Conservation (phyloP, 2,113 vertebrate genomes). For the Tretioscincus oriximinensis region DNA sequence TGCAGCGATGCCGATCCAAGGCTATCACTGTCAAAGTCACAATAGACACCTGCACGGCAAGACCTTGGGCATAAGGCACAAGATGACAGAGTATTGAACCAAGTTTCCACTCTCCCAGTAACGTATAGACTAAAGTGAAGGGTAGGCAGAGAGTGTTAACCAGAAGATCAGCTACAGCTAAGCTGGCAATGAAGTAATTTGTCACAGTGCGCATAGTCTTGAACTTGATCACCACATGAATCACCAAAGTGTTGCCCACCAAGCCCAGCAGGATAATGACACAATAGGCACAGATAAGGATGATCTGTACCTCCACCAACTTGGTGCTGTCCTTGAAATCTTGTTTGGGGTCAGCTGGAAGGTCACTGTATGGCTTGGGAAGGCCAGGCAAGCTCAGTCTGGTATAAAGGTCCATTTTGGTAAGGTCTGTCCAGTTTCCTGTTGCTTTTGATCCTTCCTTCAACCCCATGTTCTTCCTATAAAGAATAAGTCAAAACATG, state of each 20-base stretch:
- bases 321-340: conserved; percentile 87
- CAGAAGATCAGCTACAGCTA: conserved; percentile 89
- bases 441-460: conserved; percentile 67
- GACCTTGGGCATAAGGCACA: conserved; percentile 89
- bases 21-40: conserved; percentile 93
- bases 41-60: conserved; percentile 91
- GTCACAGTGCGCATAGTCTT: conserved; percentile 90
- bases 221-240: conserved; percentile 90
- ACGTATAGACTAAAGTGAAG: conserved; percentile 88
- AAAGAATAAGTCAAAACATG: not conserved
- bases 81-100: conserved; percentile 86
- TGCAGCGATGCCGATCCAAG: conserved; percentile 89
- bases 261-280: conserved; percentile 91
- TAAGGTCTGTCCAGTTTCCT: conserved; percentile 73
- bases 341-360: conserved; percentile 66
- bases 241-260: conserved; percentile 88
- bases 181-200: conserved; percentile 93
- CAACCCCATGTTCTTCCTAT: conserved; percentile 62
- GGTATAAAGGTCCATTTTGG: conserved; percentile 61
- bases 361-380: conserved; percentile 62
- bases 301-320: conserved; percentile 82
- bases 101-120: conserved; percentile 89
- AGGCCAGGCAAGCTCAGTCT: conserved; percentile 52
- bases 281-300: conserved; percentile 90
- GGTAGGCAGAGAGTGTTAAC: conserved; percentile 91